phyloP scores from a whole-genome alignment of 37 sponge, comb jelly and placozoan species.

The Cliona cf. orientalis region DNA sequence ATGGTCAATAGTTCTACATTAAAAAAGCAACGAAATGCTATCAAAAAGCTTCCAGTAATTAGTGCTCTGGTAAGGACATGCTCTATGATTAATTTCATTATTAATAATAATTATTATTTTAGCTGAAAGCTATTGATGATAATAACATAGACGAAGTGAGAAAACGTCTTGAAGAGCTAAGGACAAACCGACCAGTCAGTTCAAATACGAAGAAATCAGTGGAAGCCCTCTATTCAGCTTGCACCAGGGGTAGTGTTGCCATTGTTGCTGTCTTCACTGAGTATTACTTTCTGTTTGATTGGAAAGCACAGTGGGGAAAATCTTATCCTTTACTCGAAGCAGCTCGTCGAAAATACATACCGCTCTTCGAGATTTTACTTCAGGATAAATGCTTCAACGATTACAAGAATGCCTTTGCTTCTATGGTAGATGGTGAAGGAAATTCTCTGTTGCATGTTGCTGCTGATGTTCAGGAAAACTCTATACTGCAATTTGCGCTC shows the following conservation, averaged over 20 bases:
- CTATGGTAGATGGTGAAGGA: neutral
- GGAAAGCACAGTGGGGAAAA: neutral
- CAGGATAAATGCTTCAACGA: too few species aligned
- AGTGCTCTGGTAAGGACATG: too few species aligned
- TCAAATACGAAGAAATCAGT: too few species aligned
- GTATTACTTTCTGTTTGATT: neutral
- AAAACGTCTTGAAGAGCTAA: too few species aligned
- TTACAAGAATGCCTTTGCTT: neutral
- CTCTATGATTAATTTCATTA: too few species aligned
- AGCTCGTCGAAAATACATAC: neutral
- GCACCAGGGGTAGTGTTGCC: neutral
- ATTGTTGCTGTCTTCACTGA: neutral
- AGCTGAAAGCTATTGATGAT: too few species aligned
- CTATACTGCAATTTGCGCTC: neutral
- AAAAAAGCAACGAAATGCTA: too few species aligned
- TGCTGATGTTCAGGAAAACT: neutral
- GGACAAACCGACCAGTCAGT: too few species aligned
- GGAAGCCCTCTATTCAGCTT: neutral
- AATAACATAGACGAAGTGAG: too few species aligned
- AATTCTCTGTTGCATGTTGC: conserved; percentile 13
- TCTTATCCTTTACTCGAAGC: neutral
- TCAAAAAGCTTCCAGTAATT: too few species aligned
- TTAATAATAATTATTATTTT: too few species aligned
- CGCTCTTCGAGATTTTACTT: neutral
- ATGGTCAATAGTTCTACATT: too few species aligned